Percentiles rank a stretch among this genome's conserved stretches.
phyloP scores from a whole-genome alignment of 2,888 invertebrate genomes.

The Arge pagana region DNA sequence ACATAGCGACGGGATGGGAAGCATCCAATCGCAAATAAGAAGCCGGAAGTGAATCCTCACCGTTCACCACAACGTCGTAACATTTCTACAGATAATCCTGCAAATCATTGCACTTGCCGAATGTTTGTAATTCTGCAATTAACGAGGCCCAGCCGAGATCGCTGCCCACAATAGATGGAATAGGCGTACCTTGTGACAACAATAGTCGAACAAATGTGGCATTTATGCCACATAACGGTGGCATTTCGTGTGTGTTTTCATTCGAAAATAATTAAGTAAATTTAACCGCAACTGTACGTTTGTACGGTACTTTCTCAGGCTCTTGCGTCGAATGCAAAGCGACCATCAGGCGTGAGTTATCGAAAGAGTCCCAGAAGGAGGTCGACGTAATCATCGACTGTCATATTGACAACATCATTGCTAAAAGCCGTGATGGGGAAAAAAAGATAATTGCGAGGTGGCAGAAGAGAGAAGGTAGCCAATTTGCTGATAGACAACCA shows the following conservation, averaged over 20 bases:
- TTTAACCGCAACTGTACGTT: conserved; percentile 1
- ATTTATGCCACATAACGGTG: no score
- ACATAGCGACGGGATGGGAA: conserved; percentile 29
- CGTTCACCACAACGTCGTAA: conserved; percentile 15
- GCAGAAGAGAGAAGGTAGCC: conserved; percentile 1
- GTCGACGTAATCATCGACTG: conserved; percentile 19
- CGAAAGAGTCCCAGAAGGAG: conserved; percentile 17
- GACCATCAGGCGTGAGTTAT: conserved; percentile 6
- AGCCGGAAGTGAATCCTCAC: background rate
- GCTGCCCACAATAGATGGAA: conserved; percentile 20
- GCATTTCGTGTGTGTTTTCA: conserved; percentile 20
- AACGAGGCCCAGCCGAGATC: conserved; percentile 26
- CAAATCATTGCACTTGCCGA: conserved; percentile 26
- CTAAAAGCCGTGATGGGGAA: conserved; percentile 1
- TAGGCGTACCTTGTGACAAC: conserved; percentile 8
- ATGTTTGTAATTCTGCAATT: conserved; percentile 28
- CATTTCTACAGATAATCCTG: conserved; percentile 30
- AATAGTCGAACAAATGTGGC: conserved; percentile 17
- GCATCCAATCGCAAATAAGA: conserved; percentile 29
- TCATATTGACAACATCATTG: background rate
- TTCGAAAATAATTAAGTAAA: conserved; percentile 22
- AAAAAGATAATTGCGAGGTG: conserved; percentile 22
- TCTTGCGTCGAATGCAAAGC: conserved; percentile 20
- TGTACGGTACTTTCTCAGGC: conserved; percentile 9
- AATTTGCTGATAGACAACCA: conserved; percentile 18